A percentile compares a stretch with the other conserved stretches of the same genome.
These are phyloP conservation scores for Enteromius unitaeniatus DNA, from an alignment of 2,797 vertebrate species.

Conservation along the genomic window DNA sequence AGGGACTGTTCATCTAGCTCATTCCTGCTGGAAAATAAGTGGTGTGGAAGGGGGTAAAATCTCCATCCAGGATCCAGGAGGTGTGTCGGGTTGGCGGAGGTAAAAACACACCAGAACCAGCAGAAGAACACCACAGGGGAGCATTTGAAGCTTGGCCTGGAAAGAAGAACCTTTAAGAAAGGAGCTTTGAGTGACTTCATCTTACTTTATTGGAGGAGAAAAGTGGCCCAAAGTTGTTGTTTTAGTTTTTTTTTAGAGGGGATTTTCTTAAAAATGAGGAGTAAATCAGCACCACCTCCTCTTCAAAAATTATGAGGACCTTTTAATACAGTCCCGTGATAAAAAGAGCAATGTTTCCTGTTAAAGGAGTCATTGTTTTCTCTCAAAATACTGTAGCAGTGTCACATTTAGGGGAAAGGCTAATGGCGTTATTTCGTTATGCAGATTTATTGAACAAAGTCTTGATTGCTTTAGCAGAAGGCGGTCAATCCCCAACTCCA, in stretches of 20 bases:
- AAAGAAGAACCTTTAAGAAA: constrained; percentile 36
- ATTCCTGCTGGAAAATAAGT: constrained; percentile 3
- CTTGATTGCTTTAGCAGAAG: constrained; percentile 76
- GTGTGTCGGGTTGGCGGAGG: not conserved
- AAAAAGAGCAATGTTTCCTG: constrained; percentile 67
- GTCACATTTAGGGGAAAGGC: constrained; percentile 52
- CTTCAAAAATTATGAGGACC: not conserved
- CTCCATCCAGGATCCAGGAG: constrained; percentile 16
- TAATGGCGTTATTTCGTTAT: constrained; percentile 64
- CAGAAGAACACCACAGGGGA: constrained; percentile 31
- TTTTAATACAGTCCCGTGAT: constrained; percentile 44
- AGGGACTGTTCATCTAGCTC: not conserved
- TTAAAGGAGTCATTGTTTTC: constrained; percentile 74
- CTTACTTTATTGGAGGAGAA: constrained; percentile 42
- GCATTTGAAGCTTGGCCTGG: constrained; percentile 35
- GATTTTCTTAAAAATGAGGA: constrained; percentile 41
- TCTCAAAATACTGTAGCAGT: constrained; percentile 67
- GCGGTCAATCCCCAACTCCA: constrained; percentile 2
- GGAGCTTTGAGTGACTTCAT: constrained; percentile 55
- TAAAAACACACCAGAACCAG: not conserved
- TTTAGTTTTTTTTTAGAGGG: not conserved
- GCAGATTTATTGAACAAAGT: constrained; percentile 75
- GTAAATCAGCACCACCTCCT: not conserved
- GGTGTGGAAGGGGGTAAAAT: not conserved
- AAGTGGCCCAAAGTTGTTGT: constrained; percentile 8